Evolutionary conservation across 1,140 invertebrate genomes (phyloP), one percentile per base, ranked within the genome.

Genomic region (Armadillidium nasatum): DNA sequence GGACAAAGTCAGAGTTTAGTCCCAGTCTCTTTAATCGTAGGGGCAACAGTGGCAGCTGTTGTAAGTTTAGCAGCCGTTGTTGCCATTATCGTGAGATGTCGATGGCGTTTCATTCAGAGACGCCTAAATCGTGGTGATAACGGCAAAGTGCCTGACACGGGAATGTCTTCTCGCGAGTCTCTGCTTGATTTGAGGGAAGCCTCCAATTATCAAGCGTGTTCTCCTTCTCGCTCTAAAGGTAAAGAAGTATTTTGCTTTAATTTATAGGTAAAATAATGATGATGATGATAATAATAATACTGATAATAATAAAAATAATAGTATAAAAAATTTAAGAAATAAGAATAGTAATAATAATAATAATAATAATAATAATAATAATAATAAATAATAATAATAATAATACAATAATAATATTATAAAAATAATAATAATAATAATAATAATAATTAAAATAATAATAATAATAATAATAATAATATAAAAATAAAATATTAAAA

Each of bases 161-260:
- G 50, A 60, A 60, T 60, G 50, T 60, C 50, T 60, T 60, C 50
- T 19, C 50, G 50, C 2, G 50, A 60, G 19, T 60, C 50, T 1
- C 7, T 60, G 50, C 50, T 60, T 60, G 50, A 60, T 60, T 7
- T 60, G 50, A 60, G 50, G 19, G 50, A 60, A 4, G 19, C 50
- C 19, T 60, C 50, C 1, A 60, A 13, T 7, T 60, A 60, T 19
- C 50, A 60, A 60, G 50, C 50, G 7, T 60, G 50, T 60, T 60
- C 50, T 15, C 50, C 50, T 15, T 60, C 50, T 60, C 50, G 50
- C 50, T 60, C 50, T 60, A 60, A 60, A 60, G 50, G 50, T 60
- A 60, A 33, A 33, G 33, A 33, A 6, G 6, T 6, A 6, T 33
- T 33, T 33, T 6, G 1, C 33, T 6, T 33, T 6, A 6, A 33